phyloP scores from a whole-genome alignment of 2,888 invertebrate species.

The Meandrusa payeni region DNA sequence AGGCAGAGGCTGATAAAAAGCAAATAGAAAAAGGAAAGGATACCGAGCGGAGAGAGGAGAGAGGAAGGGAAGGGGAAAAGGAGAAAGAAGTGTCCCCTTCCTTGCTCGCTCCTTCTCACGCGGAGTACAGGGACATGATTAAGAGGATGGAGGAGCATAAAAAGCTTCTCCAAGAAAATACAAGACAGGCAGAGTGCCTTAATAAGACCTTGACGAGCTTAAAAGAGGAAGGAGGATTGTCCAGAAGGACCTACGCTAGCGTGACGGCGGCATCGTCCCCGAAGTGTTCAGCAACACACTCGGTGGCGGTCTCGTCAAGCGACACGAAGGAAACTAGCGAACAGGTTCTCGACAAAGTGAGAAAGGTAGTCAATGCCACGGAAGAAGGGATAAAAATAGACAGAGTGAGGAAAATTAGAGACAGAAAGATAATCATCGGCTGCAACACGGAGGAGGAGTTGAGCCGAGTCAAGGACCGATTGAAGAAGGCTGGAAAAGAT shows the following conservation, averaged over 20 bases:
- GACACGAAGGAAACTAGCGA: neutral
- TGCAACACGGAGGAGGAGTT: neutral
- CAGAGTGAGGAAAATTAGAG: neutral
- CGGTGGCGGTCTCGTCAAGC: neutral
- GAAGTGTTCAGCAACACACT: neutral
- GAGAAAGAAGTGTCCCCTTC: no score
- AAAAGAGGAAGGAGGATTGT: no score
- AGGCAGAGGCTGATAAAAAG: no score
- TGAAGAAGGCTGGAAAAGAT: no score
- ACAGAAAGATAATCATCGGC: neutral
- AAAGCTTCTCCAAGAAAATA: neutral
- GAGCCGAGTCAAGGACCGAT: no score
- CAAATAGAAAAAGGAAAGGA: no score
- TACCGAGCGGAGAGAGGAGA: no score
- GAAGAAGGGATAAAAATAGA: conserved; percentile 5
- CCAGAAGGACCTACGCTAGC: neutral
- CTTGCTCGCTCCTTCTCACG: no score
- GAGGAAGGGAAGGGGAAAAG: no score
- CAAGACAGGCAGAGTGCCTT: neutral
- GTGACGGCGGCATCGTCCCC: neutral
- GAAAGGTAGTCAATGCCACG: neutral
- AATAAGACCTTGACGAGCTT: neutral
- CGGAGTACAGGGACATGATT: no score
- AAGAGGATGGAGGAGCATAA: no score
- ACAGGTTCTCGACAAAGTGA: neutral